Evolutionary conservation across 2,888 invertebrate genomes (phyloP), one percentile per base, ranked within the genome.

Genomic region (Drosophila aldrichi): DNA sequence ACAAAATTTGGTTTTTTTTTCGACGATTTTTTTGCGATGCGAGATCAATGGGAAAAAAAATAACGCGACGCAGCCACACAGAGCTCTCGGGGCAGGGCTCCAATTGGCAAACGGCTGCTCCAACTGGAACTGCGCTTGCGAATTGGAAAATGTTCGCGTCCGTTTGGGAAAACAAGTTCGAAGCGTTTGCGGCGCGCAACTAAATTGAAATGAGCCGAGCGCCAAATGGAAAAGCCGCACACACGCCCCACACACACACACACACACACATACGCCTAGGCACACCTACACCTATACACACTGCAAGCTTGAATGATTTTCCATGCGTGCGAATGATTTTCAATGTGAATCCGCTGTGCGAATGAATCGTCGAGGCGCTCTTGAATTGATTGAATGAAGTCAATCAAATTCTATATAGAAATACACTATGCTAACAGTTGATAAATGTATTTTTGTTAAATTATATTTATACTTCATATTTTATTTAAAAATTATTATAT

Each of bases 121-220:
- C 16, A 52, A 59, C 59, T 55, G 43, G 25, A 41, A 49, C 60
- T 57, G 29, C 25, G 29, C 70, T 55, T 61, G 64, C 55, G 72
- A 73, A 34, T 51, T 7, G 48, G 48, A 48, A 51, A 63, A 41
- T 70, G 77, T 18, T 77, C 46, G 25, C 46, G 72, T 76, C 56
- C 60, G 77, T 77, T 74, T 77, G 77, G 61, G 7, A 78, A 82
- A 91, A 86, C 79, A 78, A 91, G 90, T 88, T 91, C 89, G 87
- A 90, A 91, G 84, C 91, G 81, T 90, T 90, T 88, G 87, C 85
- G 87, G 80, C 90, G 90, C 88, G 76, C 85, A 88, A 91, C 91
- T 90, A 86, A 91, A 91, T 87, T 80, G 74, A 90, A 89, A 86
- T 79, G 79, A 81, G 81, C 62, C 77, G 72, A 80, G 74, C 77